Evolutionary conservation across 2,888 invertebrate species (phyloP), one percentile per base, ranked within the genome.

Genomic region (Aradus depressus): DNA sequence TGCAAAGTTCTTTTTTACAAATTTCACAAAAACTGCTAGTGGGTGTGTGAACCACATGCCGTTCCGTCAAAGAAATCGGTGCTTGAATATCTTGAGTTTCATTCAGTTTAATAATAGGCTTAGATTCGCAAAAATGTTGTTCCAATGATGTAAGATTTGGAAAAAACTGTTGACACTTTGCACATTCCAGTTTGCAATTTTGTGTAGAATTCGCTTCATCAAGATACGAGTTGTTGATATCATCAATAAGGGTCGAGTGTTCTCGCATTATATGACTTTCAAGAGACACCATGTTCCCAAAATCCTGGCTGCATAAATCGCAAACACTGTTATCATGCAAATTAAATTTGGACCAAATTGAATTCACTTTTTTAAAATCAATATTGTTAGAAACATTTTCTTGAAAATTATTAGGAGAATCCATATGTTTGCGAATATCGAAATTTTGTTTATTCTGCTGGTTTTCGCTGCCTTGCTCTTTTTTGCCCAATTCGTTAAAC

Each of bases 1-100:
- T 98, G 74, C 97, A 98, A 61, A 98, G 73, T 71, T 97, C 95
- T 70, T 96, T 96, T 73, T 96, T 95, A 71, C 96, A 96, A 58
- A 96, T 92, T 67, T 93, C 93, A 67, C 96, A 96, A 68, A 91
- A 92, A 64, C 90, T 90, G 56, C 85, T 87, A 2, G 87, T 81
- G 1, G 81, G 59, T 31, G 58, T 58, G 41, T 56, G 52, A 18
- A 56, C 34, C 10, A 51, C 49, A 18, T 57, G 57, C 23, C 57
- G 54, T 19, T 58, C 58, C n/a, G 53, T 54, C 21, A 38, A n/a
- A 26, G 45, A 32, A 4, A 45, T n/a, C n/a, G 41, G 50, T 5
- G 19, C 28, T n/a, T 31, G 39, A 4, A 53, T 22, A 3, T 55
- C 55, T 22, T 42, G 35, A 26, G 16, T 35, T 42, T 55, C 55